A percentile compares a stretch with the other conserved stretches of the same genome.
Evolutionary conservation across 1,140 invertebrate genomes (phyloP).

Genomic region (Stegodyphus dumicola): DNA sequence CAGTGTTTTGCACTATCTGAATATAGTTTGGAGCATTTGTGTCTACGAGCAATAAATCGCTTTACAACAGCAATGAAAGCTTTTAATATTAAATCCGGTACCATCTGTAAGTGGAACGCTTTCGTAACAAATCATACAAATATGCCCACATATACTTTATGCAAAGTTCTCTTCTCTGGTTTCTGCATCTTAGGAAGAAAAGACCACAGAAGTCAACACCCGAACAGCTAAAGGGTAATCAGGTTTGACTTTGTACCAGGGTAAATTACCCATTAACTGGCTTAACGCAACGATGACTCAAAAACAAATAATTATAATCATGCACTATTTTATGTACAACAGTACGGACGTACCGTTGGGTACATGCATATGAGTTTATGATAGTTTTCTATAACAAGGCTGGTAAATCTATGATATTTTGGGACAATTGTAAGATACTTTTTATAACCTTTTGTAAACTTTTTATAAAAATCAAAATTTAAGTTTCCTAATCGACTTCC

Average conservation of each 20-base stretch:
- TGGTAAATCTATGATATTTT: background rate
- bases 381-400: background rate
- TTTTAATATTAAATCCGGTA: too few relatives aligned
- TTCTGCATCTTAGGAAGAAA: background rate
- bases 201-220: background rate
- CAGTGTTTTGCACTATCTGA: slow-evolving; percentile 43
- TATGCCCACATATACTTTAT: too few relatives aligned
- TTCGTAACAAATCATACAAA: too few relatives aligned
- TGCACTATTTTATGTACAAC: background rate
- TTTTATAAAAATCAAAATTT: too few relatives aligned
- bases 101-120: too few relatives aligned
- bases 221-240: background rate
- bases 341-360: background rate
- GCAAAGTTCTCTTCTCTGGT: background rate
- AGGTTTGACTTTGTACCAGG: too few relatives aligned
- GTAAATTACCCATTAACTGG: too few relatives aligned
- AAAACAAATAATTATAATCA: background rate
- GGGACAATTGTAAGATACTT: background rate
- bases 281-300: too few relatives aligned
- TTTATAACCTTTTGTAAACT: background rate
- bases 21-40: too few relatives aligned
- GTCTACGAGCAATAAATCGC: too few relatives aligned
- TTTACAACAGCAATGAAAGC: too few relatives aligned
- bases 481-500: too few relatives aligned
- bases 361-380: background rate